Conservation (phyloP, 2,888 invertebrate species). For the Esperia sulphurella region DNA sequence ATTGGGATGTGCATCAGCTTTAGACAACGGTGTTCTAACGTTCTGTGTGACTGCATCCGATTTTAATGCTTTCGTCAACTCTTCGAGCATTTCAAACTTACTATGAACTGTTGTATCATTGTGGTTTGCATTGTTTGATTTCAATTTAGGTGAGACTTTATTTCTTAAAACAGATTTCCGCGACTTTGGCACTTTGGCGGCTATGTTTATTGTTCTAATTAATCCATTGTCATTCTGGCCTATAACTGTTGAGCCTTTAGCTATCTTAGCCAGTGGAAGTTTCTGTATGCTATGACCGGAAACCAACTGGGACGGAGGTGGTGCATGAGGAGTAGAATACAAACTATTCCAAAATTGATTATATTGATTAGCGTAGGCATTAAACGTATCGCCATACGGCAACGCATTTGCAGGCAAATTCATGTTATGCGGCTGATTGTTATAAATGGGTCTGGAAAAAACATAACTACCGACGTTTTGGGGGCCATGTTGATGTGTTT, state of each 20-base stretch:
- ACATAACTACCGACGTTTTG: neutral
- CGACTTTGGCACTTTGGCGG: neutral
- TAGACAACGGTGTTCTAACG: neutral
- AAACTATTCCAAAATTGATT: neutral
- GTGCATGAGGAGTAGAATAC: neutral
- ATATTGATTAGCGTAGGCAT: neutral
- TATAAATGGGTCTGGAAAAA: neutral
- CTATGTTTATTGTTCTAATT: conserved; percentile 1
- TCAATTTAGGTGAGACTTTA: neutral
- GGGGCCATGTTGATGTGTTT: neutral
- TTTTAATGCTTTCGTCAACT: conserved; percentile 18
- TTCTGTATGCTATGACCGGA: no score
- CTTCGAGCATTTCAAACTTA: conserved; percentile 24
- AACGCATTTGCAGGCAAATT: neutral
- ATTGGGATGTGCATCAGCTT: conserved; percentile 5
- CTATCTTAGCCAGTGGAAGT: neutral
- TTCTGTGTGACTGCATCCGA: neutral
- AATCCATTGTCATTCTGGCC: neutral
- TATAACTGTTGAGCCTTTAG: conserved; percentile 3
- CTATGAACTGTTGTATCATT: conserved; percentile 5
- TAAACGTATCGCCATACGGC: neutral
- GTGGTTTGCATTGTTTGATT: neutral
- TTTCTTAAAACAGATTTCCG: neutral
- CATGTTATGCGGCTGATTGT: neutral
- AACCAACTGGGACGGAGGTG: no score